Base-by-base conservation (phyloP, 2,797 vertebrate genomes). In the Enteromius unitaeniatus region DNA sequence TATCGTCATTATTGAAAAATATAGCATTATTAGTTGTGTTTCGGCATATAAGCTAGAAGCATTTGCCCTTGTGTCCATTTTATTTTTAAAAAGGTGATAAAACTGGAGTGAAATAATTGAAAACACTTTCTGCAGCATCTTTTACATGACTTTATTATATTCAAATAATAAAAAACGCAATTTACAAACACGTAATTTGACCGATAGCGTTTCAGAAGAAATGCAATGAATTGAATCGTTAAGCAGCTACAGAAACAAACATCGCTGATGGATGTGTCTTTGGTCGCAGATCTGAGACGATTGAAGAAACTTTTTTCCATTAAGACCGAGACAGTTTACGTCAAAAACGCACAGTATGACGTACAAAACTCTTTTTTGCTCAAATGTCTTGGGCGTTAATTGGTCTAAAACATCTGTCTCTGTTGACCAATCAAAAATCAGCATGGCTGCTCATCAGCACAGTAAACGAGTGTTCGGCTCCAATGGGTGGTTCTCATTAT, bases 111-210 rank as follows among this genome's bases (percentile, higher is more conserved):
- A 73, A 73, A 15, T 70, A 13, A 69, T 2, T 37, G 49, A 69
- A 80, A 42, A 80, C 34, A 53, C 45, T 28, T 53, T 37, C n/a
- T 3, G 17, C 1, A 58, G 28, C 1, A 40, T 68, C 31, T 13
- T 79, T 58, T 3, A 40, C 28, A 53, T 28, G 1, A 53, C 78
- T 53, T 79, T 68, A 80, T 81, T 81, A 31, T 28, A 47, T 49
- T 73, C 26, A 62, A 73, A 73, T 5, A 60, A 58, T 60, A 45
- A 21, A 42, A 68, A 81, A 26, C 7, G 15, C 5, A 42, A 8
- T 80, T 69, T 28, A 58, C 21, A 42, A 69, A 53, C 60, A 78
- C 47, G 55, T 9, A 42, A 19, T 37, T 8, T 23, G 15, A 7
- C 34, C 13, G 49, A 17, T 14, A 17, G 65, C 19, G 14, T 21